Base-by-base conservation (phyloP, 2,888 invertebrate species). In the Dugesia japonica region DNA sequence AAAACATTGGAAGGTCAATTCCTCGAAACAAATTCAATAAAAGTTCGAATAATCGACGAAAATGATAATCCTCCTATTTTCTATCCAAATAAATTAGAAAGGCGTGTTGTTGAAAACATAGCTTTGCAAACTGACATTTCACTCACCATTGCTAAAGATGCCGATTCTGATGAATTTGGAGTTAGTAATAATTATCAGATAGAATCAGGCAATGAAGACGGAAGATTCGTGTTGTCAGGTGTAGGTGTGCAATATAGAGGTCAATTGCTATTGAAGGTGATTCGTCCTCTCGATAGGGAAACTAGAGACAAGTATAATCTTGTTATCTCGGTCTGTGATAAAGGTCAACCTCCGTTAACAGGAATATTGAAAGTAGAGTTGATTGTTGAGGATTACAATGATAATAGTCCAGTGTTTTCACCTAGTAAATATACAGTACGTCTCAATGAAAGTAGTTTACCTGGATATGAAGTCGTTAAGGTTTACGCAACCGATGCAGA, bases 1-100 rank as follows among this genome's bases (percentile, higher is more conserved):
- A 56, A 56, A 23, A 56, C 56, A n/a, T 20, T 23, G n/a, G 56
- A 56, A 23, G 56, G 56, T 23, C n/a, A n/a, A 20, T 56, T 56
- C n/a, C 20, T 56, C 9, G 56, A 23, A 7, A 56, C 56, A 56
- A 23, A 9, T n/a, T 23, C 56, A 56, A 56, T 56, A 4, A 56
- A 56, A 23, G 56, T 56, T 4, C 56, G n/a, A 56, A 90, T 95
- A 38, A 86, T 90, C 28, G 95, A 97, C 85, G 88, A 92, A 75
- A 97, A 97, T 86, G 95, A 97, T 86, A 94, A 95, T 86, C 88
- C 89, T 79, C 97, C 95, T 0, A 90, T 90, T 82, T 97, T 95
- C 86, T 93, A 92, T 0, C 78, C 75, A 0, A 26, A 26, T 38
- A 13, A 74, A 15, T 91, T 93, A 80, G 89, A 90, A 0, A 90